Evolutionary conservation across 2,888 invertebrate genomes (phyloP), one percentile per base, ranked within the genome.

Genomic region (Pharmacophagus antenor): DNA sequence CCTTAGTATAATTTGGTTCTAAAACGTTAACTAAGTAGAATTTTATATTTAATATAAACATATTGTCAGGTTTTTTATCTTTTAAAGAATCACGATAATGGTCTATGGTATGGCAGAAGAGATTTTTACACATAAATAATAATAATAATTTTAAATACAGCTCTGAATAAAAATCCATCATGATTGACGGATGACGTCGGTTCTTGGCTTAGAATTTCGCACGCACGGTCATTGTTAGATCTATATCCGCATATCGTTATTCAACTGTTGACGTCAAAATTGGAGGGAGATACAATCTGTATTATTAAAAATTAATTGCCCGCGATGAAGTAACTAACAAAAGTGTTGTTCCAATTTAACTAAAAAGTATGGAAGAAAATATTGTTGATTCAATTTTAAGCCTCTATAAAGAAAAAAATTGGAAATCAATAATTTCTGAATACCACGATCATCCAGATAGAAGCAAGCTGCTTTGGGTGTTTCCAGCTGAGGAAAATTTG

Each of bases 391-490:
- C 65, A 47, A 79, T 93, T 12, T 64, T 83, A 48, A 75, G 76
- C 7, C 73, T 92, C 15, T 85, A 88, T 65, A 82, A 80, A 66
- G 73, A 84, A 25, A 80, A 73, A 5, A 79, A 88, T 50, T 93
- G 93, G 93, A 80, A 74, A 58, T 84, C 86, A 49, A 84, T 93
- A 41, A 73, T 82, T 1, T 70, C 80, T 0, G 79, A 63, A 17
- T 91, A 92, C 83, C 82, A 87, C 67, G 83, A 92, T 55, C 91
- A 91, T 64, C 81, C 88, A 3, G 80, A 92, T 7, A 86, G 90
- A 60, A 92, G 91, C 27, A 92, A 90, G 73, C 72, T 95, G 54
- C 78, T 95, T 18, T 96, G 96, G 96, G 93, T 95, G 52, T 94
- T 94, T 87, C 96, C 96, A 0, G 93, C 92, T 41, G 89, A 92